phyloP scores from a whole-genome alignment of 1,140 invertebrate genomes.

The Polypedilum vanderplanki region DNA sequence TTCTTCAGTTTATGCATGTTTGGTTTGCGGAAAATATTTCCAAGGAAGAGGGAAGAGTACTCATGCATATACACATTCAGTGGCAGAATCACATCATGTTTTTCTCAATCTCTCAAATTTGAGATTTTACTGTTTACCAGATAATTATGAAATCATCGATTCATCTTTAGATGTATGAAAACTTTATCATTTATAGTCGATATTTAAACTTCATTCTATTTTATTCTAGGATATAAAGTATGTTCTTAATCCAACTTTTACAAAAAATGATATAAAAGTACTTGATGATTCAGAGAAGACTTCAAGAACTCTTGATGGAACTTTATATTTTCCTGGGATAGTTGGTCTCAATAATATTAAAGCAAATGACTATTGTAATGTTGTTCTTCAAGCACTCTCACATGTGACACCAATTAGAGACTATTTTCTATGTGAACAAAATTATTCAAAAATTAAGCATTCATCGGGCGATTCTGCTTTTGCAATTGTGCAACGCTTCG shows the following conservation, averaged over 20 bases:
- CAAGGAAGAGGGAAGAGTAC: conserved; percentile 96
- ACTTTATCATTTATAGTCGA: not conserved
- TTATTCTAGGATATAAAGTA: conserved; percentile 82
- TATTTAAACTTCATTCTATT: not conserved
- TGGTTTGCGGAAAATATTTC: conserved; percentile 99
- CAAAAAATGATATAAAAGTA: conserved; percentile 60
- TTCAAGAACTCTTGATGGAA: conserved; percentile 93
- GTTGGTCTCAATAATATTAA: conserved; percentile 99
- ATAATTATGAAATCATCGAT: conserved; percentile 99
- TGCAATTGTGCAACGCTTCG: conserved; percentile 92
- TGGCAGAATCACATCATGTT: conserved; percentile 95
- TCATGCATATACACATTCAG: conserved; percentile 97
- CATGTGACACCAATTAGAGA: conserved; percentile 91
- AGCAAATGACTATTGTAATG: conserved; percentile 99
- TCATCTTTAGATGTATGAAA: conserved; percentile 73
- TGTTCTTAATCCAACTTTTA: conserved; percentile 96
- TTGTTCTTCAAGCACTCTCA: conserved; percentile 90
- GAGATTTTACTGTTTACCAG: conserved; percentile 98
- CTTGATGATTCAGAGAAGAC: conserved; percentile 69
- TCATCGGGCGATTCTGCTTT: conserved; percentile 89
- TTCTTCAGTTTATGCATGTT: conserved; percentile 80
- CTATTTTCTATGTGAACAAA: conserved; percentile 91
- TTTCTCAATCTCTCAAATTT: conserved; percentile 95
- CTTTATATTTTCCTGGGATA: conserved; percentile 92
- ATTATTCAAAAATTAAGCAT: conserved; percentile 80